phyloP scores from a whole-genome alignment of 2,113 vertebrate genomes.

The Genyomyrus donnyi region DNA sequence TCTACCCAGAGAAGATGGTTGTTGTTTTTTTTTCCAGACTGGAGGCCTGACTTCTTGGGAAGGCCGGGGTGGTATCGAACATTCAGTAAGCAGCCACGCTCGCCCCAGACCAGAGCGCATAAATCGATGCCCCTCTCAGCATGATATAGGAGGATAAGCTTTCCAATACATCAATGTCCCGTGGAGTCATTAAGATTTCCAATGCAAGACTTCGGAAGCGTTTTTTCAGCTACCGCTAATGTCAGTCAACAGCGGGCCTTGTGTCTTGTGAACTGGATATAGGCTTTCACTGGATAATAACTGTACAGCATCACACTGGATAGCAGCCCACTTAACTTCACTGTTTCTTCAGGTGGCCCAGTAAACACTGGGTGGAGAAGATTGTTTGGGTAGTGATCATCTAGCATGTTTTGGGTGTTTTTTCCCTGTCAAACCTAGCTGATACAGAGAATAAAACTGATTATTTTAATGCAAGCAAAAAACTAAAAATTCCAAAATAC shows the following conservation, averaged over 20 bases:
- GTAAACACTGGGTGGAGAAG: background rate
- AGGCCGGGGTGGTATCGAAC: background rate
- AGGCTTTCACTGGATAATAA: background rate
- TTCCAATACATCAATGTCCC: conserved; percentile 2
- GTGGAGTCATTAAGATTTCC: conserved; percentile 20
- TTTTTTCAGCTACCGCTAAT: background rate
- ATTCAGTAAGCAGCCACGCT: background rate
- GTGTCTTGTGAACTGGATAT: background rate
- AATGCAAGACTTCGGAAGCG: conserved; percentile 9
- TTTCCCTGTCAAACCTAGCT: no score
- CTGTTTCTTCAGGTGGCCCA: background rate
- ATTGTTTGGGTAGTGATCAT: background rate
- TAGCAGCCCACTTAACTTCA: background rate
- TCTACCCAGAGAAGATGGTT: background rate
- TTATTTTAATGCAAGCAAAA: background rate
- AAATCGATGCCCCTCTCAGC: background rate
- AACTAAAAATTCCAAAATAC: background rate
- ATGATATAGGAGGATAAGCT: background rate
- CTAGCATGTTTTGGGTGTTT: no score
- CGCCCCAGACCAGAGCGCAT: background rate
- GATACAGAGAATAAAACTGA: background rate
- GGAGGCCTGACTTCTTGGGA: background rate
- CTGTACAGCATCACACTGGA: background rate
- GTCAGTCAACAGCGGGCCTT: background rate
- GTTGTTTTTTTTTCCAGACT: background rate